Conservation (phyloP, 2,113 vertebrate species). For the Labeo rohita region DNA sequence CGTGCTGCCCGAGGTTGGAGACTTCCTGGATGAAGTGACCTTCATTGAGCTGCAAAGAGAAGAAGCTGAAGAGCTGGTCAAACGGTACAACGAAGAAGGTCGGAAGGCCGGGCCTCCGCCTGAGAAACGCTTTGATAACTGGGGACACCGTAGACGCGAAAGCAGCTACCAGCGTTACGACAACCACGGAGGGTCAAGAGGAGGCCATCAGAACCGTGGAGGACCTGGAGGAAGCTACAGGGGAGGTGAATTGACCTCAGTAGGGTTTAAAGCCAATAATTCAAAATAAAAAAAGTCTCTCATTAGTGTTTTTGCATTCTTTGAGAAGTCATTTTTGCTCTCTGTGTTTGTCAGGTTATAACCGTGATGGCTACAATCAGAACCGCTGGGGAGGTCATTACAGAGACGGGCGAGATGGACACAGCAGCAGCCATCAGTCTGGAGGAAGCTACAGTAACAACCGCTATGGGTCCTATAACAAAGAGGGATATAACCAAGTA, state of each 20-base stretch:
- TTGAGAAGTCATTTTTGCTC: not conserved
- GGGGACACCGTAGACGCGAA: slow-evolving; percentile 74
- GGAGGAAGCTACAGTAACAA: slow-evolving; percentile 73
- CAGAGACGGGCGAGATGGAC: slow-evolving; percentile 78
- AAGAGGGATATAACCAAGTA: slow-evolving; percentile 53
- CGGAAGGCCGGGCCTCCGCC: slow-evolving; percentile 85
- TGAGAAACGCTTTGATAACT: slow-evolving; percentile 86
- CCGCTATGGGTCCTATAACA: slow-evolving; percentile 70
- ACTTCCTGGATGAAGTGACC: slow-evolving; percentile 84
- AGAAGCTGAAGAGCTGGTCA: slow-evolving; percentile 82
- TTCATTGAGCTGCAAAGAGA: slow-evolving; percentile 82
- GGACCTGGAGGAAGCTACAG: slow-evolving; percentile 67
- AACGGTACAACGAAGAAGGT: slow-evolving; percentile 88
- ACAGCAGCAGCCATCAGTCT: slow-evolving; percentile 78
- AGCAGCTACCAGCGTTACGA: slow-evolving; percentile 75
- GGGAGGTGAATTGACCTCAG: slow-evolving; percentile 36
- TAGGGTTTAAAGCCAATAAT: not conserved
- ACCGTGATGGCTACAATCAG: slow-evolving; percentile 80
- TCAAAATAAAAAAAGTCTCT: not conserved
- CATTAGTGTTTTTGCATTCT: not conserved
- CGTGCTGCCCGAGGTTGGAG: slow-evolving; percentile 81
- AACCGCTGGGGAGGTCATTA: slow-evolving; percentile 83
- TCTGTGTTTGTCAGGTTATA: slow-evolving; percentile 75
- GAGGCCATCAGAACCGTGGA: slow-evolving; percentile 76
- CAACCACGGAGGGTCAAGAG: slow-evolving; percentile 74